These are phyloP conservation scores for Neodiprion virginianus DNA, from an alignment of 1,140 invertebrate genomes.

Conservation along the genomic window DNA sequence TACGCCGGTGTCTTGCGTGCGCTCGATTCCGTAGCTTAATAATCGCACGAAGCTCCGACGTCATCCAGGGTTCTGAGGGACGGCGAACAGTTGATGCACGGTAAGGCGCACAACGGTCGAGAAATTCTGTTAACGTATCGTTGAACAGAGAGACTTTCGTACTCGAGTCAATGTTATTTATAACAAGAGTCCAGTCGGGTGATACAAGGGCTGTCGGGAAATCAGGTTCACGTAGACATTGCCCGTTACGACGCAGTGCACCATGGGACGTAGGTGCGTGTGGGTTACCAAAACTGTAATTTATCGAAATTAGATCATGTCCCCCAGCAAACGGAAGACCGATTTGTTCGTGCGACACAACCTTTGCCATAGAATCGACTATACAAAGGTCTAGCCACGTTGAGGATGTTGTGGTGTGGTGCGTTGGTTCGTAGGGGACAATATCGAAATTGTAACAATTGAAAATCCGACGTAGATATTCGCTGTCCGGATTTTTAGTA, in stretches of 20 bases:
- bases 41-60: not conserved
- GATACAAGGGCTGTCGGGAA: not conserved
- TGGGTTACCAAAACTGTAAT: not conserved
- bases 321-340: not conserved
- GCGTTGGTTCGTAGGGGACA: not conserved
- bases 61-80: conserved; percentile 12
- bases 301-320: not conserved
- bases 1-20: not conserved
- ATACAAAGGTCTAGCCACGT: not conserved
- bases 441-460: not conserved
- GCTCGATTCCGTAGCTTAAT: not conserved
- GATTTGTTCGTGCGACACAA: not conserved
- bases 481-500: not conserved
- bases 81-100: not conserved
- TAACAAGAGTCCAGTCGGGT: conserved; percentile 11
- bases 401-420: not conserved
- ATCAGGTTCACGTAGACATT: not conserved
- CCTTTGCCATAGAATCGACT: not conserved
- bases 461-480: conserved; percentile 8
- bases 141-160: not conserved
- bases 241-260: not conserved
- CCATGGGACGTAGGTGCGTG: conserved; percentile 3
- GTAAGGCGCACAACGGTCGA: conserved; percentile 3
- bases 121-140: not conserved
- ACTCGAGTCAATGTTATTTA: not conserved